Evolutionary conservation across 2,888 invertebrate genomes (phyloP).

Genomic region (Augiades crinisus): DNA sequence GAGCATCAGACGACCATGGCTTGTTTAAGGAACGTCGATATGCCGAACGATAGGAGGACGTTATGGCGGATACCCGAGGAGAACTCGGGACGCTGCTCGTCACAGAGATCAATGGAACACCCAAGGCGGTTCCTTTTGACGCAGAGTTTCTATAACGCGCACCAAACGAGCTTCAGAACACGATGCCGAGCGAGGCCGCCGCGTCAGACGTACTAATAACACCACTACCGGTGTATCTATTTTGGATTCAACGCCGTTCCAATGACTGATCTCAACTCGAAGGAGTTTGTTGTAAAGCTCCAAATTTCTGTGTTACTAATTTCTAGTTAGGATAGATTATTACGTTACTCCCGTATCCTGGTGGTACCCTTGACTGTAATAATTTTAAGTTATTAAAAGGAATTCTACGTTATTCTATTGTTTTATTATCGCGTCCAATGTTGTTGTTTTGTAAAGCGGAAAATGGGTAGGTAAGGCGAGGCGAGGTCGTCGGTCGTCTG

Average conservation of each 20-base stretch:
- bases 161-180: slow-evolving; percentile 44
- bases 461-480: slow-evolving; percentile 36
- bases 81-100: slow-evolving; percentile 55
- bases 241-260: slow-evolving; percentile 69
- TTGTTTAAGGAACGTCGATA: slow-evolving; percentile 62
- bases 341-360: slow-evolving; percentile 58
- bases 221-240: slow-evolving; percentile 41
- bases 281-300: slow-evolving; percentile 75
- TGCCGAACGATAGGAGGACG: slow-evolving; percentile 69
- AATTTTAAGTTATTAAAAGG: slow-evolving; percentile 65
- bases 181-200: slow-evolving; percentile 39
- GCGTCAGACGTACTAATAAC: slow-evolving; percentile 24
- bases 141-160: slow-evolving; percentile 61
- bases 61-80: slow-evolving; percentile 71
- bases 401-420: slow-evolving; percentile 40
- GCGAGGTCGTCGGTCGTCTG: slow-evolving; percentile 32
- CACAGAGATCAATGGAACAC: slow-evolving; percentile 74
- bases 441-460: slow-evolving; percentile 33
- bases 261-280: slow-evolving; percentile 66
- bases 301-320: slow-evolving; percentile 74
- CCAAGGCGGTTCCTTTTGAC: slow-evolving; percentile 65
- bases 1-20: slow-evolving; percentile 56
- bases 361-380: slow-evolving; percentile 69
- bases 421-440: slow-evolving; percentile 37
- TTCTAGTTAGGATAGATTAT: slow-evolving; percentile 66